Base-by-base conservation (phyloP, 2,888 invertebrate species). In the Drosophila subsilvestris region DNA sequence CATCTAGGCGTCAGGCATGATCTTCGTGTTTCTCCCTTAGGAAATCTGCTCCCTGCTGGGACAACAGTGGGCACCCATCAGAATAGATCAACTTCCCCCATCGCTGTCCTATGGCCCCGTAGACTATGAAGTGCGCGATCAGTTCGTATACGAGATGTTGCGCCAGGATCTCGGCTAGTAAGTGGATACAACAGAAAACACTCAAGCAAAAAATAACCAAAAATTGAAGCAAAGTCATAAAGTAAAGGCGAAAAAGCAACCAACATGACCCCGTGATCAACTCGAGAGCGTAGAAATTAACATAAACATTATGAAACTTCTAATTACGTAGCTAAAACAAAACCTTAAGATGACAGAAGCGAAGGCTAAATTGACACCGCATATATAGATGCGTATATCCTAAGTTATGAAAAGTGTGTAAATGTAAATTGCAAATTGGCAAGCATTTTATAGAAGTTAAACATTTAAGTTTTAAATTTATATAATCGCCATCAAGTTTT, bases 21-120 rank as follows among this genome's bases (percentile, higher is more conserved):
- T 49, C 56, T 17, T 2, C 61, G 6, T 37, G 2, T 37, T 37
- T n/a, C n/a, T 37, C 7, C n/a, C 37, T 14, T n/a, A 92, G 91
- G 92, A 92, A 90, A 92, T 92, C 75, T 89, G 88, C 77, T 78
- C 89, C 7, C 76, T 91, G 66, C 80, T 92, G 69, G 91, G 91
- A 14, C 90, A 91, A 67, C 88, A 90, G 55, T 92, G 92, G 92
- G 84, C 87, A 43, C 90, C 91, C 9, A 73, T 89, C 3, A 86
- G 87, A 69, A 84, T 83, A 29, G 86, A 89, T 54, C 81, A 86
- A 56, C 70, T 92, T 65, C 90, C 91, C 71, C 88, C 90, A 56
- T 89, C 90, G 51, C 89, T 92, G 18, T 87, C 89, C 37, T 90
- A 83, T 70, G 80, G 85, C 20, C 90, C 89, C 43, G 89, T 90